Conservation (phyloP, 35 echinoderm and acorn worm species). For the Chiridota heheva region DNA sequence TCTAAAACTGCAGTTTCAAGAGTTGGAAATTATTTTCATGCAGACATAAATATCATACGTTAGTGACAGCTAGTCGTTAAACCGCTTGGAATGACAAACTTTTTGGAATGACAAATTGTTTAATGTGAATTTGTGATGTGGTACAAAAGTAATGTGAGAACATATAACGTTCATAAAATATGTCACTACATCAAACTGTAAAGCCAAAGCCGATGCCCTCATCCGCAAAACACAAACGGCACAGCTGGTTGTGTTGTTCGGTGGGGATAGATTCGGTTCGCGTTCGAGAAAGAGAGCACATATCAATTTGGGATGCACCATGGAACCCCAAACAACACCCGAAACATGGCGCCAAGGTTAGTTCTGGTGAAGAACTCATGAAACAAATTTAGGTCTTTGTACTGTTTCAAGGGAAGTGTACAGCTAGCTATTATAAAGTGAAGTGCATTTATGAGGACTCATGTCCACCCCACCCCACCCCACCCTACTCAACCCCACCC, state of each 20-base stretch:
- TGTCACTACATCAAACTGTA: too few relatives aligned
- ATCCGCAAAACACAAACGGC: slow-evolving; percentile 57
- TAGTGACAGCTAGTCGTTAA: too few relatives aligned
- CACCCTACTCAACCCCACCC: neutral
- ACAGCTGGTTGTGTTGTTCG: slow-evolving; percentile 67
- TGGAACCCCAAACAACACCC: slow-evolving; percentile 25
- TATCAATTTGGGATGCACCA: slow-evolving; percentile 34
- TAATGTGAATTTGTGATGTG: too few relatives aligned
- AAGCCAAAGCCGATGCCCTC: too few relatives aligned
- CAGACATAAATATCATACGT: too few relatives aligned
- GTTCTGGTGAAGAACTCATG: neutral
- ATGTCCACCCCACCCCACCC: neutral
- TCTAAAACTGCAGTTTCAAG: too few relatives aligned
- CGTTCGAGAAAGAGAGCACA: slow-evolving; percentile 48
- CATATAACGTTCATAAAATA: too few relatives aligned
- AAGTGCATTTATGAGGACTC: neutral
- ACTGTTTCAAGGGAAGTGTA: neutral
- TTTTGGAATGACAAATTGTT: too few relatives aligned
- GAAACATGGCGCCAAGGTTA: neutral
- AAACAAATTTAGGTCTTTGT: neutral
- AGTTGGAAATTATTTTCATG: too few relatives aligned
- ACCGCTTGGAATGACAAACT: too few relatives aligned
- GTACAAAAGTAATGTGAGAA: too few relatives aligned
- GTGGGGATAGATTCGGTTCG: slow-evolving; percentile 66
- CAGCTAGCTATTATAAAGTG: neutral